phyloP scores from a whole-genome alignment of 2,888 invertebrate genomes.

The Liopterus haemorrhoidalis region DNA sequence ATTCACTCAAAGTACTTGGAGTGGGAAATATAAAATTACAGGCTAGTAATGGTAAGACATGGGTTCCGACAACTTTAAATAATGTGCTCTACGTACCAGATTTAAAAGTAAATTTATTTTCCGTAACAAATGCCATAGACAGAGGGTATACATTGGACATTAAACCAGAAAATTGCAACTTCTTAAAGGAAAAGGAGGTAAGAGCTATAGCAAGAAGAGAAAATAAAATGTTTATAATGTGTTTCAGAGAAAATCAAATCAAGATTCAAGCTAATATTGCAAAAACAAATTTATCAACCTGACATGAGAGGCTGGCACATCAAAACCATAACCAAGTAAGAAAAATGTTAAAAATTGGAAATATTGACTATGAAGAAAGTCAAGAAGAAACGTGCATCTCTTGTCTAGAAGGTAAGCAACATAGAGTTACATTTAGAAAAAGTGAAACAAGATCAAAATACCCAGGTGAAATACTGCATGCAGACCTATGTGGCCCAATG shows the following conservation, averaged over 20 bases:
- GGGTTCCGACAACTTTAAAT: constrained; percentile 18
- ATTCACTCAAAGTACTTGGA: no score
- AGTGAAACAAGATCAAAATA: constrained; percentile 19
- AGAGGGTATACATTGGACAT: constrained; percentile 27
- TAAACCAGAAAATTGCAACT: constrained; percentile 21
- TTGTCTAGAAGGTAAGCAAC: constrained; percentile 21
- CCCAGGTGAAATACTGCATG: constrained; percentile 20
- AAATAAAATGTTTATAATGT: no score
- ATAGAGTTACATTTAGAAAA: constrained; percentile 12
- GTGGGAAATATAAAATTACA: no score
- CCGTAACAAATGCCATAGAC: constrained; percentile 27
- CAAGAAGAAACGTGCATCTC: no score
- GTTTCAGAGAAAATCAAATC: no score
- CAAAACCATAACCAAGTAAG: constrained; percentile 24
- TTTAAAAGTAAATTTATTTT: constrained; percentile 30
- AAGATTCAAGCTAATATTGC: no score
- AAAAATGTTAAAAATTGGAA: constrained; percentile 15
- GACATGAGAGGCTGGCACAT: constrained; percentile 22
- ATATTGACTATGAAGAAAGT: neutral
- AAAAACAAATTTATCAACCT: no score
- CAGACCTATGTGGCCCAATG: constrained; percentile 26
- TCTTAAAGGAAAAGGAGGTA: no score
- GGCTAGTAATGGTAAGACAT: constrained; percentile 22
- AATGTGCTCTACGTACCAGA: constrained; percentile 29
- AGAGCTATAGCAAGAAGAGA: no score